phyloP scores from a whole-genome alignment of 2,888 invertebrate species.

The Leptinotarsa rubiginosa region DNA sequence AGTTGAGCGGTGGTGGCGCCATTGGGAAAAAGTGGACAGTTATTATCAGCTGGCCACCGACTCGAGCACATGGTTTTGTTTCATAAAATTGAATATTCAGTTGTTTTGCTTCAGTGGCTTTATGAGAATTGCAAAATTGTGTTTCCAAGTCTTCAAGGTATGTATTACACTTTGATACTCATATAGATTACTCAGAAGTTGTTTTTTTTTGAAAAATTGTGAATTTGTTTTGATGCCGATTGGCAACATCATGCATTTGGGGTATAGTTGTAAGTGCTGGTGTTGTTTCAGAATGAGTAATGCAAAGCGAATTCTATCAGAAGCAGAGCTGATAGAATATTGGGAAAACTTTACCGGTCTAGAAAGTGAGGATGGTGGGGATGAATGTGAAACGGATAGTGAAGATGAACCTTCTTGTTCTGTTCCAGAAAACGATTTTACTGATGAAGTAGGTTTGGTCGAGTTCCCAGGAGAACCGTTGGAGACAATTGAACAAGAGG shows the following conservation, averaged over 20 bases:
- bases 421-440: neutral
- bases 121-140: too few species aligned
- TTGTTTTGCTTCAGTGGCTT: neutral
- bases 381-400: neutral
- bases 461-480: neutral
- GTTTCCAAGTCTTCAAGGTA: too few species aligned
- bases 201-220: too few species aligned
- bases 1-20: neutral
- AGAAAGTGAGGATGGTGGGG: neutral
- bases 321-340: neutral
- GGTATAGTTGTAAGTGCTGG: too few species aligned
- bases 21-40: neutral
- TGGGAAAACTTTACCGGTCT: neutral
- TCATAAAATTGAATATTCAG: neutral
- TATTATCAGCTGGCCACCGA: neutral
- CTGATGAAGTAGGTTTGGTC: neutral
- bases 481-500: neutral
- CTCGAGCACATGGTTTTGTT: neutral
- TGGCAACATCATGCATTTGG: too few species aligned
- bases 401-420: neutral
- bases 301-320: too few species aligned
- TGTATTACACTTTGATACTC: too few species aligned
- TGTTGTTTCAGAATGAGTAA: too few species aligned
- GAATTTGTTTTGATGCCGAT: too few species aligned
- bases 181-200: too few species aligned